These are phyloP conservation scores for Camarhynchus parvulus DNA, from an alignment of 2,113 vertebrate species.

Conservation along the genomic window DNA sequence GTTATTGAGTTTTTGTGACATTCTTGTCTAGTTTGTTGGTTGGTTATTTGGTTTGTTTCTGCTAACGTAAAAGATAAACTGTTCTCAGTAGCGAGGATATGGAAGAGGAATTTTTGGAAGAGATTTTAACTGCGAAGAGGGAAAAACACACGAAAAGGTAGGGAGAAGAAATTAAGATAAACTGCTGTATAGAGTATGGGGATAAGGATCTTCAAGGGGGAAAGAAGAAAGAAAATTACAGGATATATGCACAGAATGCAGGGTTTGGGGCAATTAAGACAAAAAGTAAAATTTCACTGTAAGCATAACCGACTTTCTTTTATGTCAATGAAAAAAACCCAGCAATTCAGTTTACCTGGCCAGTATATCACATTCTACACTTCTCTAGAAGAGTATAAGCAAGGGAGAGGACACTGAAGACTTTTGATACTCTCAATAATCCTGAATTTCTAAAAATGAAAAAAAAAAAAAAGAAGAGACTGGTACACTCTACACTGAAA, in stretches of 20 bases:
- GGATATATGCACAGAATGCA: not conserved
- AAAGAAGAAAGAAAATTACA: not conserved
- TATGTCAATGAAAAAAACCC: not conserved
- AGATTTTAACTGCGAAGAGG: not conserved
- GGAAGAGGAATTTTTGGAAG: not conserved
- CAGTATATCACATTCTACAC: not conserved
- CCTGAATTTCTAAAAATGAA: not conserved
- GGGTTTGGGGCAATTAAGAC: not conserved
- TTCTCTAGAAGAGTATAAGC: not conserved
- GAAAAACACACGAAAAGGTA: not conserved
- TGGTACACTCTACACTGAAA: not conserved
- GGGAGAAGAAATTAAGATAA: not conserved
- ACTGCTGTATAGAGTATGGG: not conserved
- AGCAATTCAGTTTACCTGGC: not conserved
- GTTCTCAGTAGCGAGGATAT: not conserved
- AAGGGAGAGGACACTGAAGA: not conserved
- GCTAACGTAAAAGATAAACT: not conserved
- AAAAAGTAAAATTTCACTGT: not conserved
- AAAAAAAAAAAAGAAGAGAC: not conserved
- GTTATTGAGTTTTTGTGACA: not conserved
- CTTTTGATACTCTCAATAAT: not conserved
- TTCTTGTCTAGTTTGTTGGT: not conserved
- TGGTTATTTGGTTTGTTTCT: not conserved
- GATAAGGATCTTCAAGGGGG: not conserved
- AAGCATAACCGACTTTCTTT: not conserved